Evolutionary conservation across 2,888 invertebrate genomes (phyloP).

Genomic region (Athalia rosae): DNA sequence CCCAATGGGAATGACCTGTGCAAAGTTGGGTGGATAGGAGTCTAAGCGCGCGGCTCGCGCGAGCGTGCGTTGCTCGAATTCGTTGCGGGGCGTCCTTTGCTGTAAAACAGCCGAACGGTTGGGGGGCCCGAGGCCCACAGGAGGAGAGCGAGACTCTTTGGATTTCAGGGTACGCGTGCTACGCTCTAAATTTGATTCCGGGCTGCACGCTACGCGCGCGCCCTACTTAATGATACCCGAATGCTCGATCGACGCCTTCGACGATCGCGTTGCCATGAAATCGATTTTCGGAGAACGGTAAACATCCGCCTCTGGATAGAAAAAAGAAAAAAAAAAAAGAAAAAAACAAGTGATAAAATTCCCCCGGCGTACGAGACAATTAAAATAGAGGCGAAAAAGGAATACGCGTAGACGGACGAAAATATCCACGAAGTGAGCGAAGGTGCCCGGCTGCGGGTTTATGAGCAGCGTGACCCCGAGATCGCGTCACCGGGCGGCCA

Average conservation of each 20-base stretch:
- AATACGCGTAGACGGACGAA: background rate
- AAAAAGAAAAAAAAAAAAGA: no score
- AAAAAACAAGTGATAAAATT: background rate
- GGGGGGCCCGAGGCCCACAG: slow-evolving; percentile 36
- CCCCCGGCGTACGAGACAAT: background rate
- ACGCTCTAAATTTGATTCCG: slow-evolving; percentile 48
- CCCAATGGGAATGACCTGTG: no score
- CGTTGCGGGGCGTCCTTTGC: slow-evolving; percentile 42
- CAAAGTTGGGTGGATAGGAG: background rate
- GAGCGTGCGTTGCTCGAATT: slow-evolving; percentile 29
- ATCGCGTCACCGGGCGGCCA: slow-evolving; percentile 50
- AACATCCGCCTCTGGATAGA: slow-evolving; percentile 30
- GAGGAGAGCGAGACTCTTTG: slow-evolving; percentile 8
- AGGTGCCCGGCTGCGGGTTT: slow-evolving; percentile 53
- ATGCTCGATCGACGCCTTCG: background rate
- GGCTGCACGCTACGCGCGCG: slow-evolving; percentile 47
- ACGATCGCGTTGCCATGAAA: no score
- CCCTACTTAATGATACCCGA: slow-evolving; percentile 56
- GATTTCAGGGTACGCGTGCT: slow-evolving; percentile 21
- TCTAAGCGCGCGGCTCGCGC: background rate
- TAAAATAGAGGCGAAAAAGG: slow-evolving; percentile 16
- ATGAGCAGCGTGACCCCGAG: slow-evolving; percentile 58
- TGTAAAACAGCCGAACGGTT: slow-evolving; percentile 38
- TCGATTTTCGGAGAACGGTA: no score
- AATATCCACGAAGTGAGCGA: slow-evolving; percentile 27